phyloP scores from a whole-genome alignment of 2,113 vertebrate species.

The Urocolius indicus region DNA sequence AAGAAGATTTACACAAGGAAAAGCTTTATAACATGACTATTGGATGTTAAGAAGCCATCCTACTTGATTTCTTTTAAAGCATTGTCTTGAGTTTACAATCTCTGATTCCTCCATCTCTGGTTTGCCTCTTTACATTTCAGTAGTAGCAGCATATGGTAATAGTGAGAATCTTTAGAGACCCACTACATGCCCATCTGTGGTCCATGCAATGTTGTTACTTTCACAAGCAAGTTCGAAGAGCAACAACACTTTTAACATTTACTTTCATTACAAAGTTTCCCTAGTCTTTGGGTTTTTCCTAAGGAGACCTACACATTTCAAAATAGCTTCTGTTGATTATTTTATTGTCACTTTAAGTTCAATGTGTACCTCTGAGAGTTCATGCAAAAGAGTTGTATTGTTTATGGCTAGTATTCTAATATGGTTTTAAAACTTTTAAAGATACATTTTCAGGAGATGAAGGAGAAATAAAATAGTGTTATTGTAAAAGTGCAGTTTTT shows the following conservation, averaged over 20 bases:
- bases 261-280: background rate
- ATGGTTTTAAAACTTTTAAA: background rate
- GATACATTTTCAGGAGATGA: background rate
- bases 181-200: rapidly evolving
- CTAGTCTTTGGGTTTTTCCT: background rate
- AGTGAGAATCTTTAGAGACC: background rate
- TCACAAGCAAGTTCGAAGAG: background rate
- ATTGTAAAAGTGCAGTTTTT: background rate
- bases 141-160: background rate
- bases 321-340: background rate
- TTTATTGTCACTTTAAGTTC: background rate
- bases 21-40: background rate
- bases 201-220: background rate
- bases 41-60: background rate
- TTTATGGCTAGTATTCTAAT: background rate
- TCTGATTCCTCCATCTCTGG: background rate
- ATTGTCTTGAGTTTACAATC: background rate
- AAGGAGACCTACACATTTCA: background rate
- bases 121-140: background rate
- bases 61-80: background rate
- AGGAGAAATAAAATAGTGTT: background rate
- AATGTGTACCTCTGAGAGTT: background rate
- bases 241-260: background rate
- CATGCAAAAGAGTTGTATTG: background rate
- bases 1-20: background rate